Percentiles rank a stretch among this genome's conserved stretches.
Evolutionary conservation across 2,888 invertebrate genomes (phyloP).

Genomic region (Strigamia crassipes): DNA sequence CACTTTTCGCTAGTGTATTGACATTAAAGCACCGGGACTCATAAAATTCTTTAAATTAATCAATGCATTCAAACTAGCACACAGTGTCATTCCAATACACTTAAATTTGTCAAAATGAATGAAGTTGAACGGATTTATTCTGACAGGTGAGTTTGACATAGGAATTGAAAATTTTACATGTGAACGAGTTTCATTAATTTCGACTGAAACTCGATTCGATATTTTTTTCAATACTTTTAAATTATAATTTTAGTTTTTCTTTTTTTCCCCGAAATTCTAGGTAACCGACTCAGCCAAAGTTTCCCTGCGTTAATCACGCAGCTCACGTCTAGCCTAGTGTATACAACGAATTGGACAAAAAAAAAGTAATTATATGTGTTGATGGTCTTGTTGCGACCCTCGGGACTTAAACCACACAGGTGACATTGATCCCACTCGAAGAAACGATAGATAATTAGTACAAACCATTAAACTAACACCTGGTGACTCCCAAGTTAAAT

Average conservation of each 20-base stretch:
- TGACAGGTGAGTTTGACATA: slow-evolving; percentile 24
- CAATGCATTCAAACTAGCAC: background rate
- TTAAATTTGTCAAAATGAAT: slow-evolving; percentile 39
- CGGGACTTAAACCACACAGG: slow-evolving; percentile 27
- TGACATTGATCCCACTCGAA: slow-evolving; percentile 27
- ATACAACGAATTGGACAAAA: slow-evolving; percentile 16
- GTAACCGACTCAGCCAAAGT: background rate
- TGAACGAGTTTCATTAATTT: slow-evolving; percentile 12
- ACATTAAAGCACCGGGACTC: background rate
- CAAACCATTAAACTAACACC: slow-evolving; percentile 31
- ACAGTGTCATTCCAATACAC: slow-evolving; percentile 14
- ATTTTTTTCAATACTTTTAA: background rate
- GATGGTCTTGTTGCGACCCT: slow-evolving; percentile 14
- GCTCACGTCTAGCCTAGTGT: background rate
- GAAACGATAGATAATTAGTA: slow-evolving; percentile 14
- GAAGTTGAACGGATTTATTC: slow-evolving; percentile 13
- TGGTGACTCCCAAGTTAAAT: slow-evolving; percentile 15
- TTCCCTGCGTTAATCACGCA: background rate
- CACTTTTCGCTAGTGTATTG: background rate
- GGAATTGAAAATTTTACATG: slow-evolving; percentile 31
- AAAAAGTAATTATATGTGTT: slow-evolving; percentile 33
- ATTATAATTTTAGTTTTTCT: background rate
- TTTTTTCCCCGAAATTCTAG: background rate
- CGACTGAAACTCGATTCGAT: background rate
- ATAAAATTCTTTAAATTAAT: background rate